Evolutionary conservation across 2,113 vertebrate species (phyloP).

Genomic region (Ammodytes marinus): DNA sequence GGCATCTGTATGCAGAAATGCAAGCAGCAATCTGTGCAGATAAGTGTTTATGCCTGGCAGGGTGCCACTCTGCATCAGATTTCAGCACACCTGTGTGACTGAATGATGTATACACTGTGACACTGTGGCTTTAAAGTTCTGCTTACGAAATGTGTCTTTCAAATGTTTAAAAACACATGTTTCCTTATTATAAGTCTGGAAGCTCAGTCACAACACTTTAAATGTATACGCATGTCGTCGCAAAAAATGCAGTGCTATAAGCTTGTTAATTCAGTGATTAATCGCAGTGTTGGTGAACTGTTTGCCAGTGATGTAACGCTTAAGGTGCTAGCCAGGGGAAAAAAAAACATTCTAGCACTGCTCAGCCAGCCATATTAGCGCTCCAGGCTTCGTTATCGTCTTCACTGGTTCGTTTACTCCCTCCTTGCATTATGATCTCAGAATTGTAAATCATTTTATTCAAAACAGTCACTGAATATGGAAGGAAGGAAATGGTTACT

Average conservation of each 20-base stretch:
- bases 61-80: neutral
- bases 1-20: conserved; percentile 3
- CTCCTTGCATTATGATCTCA: neutral
- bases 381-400: neutral
- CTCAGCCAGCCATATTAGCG: neutral
- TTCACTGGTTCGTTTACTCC: neutral
- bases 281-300: neutral
- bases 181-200: neutral
- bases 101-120: neutral
- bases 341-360: neutral
- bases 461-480: neutral
- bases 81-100: neutral
- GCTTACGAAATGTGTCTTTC: neutral
- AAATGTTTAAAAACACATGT: neutral
- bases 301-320: neutral
- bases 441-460: neutral
- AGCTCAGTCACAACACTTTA: fast-evolving
- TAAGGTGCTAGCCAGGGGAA: neutral
- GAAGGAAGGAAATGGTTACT: neutral
- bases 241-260: neutral
- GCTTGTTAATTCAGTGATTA: neutral
- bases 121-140: neutral
- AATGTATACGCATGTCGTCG: neutral
- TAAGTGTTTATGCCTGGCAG: neutral
- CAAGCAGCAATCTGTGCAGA: neutral